A percentile compares a stretch with the other conserved stretches of the same genome.
phyloP scores from a whole-genome alignment of 2,113 vertebrate genomes.

The Danio rerio region DNA sequence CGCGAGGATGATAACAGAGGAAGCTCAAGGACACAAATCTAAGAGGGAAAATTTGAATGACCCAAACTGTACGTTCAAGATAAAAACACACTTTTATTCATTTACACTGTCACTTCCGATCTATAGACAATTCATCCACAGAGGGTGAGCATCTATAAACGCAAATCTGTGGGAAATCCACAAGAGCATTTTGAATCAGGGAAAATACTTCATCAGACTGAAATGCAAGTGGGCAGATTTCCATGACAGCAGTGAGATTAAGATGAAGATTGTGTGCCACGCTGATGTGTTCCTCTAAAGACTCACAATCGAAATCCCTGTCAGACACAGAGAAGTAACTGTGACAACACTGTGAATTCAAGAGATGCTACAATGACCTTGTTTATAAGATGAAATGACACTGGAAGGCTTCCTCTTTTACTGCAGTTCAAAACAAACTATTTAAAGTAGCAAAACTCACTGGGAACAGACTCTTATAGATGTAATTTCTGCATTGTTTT shows the following conservation, averaged over 20 bases:
- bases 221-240: conserved; percentile 20
- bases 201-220: not conserved
- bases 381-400: conserved; percentile 17
- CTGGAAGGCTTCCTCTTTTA: not conserved
- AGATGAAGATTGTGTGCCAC: conserved; percentile 5
- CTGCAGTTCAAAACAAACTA: not conserved
- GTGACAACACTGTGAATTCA: conserved; percentile 26
- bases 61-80: not conserved
- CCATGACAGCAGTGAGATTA: conserved; percentile 39
- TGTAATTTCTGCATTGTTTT: not conserved
- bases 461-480: not conserved
- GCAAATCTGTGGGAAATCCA: not conserved
- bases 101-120: not conserved
- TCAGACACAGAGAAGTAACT: not conserved
- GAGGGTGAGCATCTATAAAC: not conserved
- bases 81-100: conserved; percentile 8
- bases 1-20: too few relatives aligned
- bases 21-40: conserved; percentile 11
- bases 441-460: not conserved
- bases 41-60: not conserved
- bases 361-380: conserved; percentile 21
- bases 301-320: conserved; percentile 24
- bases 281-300: conserved; percentile 6
- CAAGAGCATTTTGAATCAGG: not conserved
- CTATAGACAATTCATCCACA: not conserved